phyloP scores from a whole-genome alignment of 2,113 vertebrate genomes.

The Cairina moschata region DNA sequence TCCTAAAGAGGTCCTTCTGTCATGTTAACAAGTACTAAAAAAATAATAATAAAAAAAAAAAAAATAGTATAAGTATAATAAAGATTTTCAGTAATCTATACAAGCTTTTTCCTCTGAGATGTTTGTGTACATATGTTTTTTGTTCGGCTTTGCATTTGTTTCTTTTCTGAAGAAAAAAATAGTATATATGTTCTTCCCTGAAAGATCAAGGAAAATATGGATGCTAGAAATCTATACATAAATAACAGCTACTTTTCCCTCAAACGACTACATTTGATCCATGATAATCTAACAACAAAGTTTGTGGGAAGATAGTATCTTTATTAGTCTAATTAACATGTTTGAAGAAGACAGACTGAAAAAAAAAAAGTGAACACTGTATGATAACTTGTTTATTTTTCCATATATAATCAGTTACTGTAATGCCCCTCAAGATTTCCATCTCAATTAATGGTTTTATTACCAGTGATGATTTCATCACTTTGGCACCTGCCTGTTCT shows the following conservation, averaged over 20 bases:
- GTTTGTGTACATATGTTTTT: not conserved
- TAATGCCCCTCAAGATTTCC: not conserved
- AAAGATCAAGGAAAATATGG: not conserved
- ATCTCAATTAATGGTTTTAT: not conserved
- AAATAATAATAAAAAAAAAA: not conserved
- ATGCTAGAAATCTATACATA: not conserved
- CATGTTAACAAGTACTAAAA: not conserved
- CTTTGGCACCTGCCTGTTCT: conserved; percentile 9
- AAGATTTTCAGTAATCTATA: not conserved
- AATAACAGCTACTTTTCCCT: not conserved
- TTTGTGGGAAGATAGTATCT: not conserved
- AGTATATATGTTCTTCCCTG: not conserved
- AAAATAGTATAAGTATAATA: not conserved
- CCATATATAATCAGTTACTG: not conserved
- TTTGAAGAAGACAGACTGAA: not conserved
- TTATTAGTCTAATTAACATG: not conserved
- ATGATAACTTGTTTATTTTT: not conserved
- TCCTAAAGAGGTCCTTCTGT: not conserved
- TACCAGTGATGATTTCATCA: not conserved
- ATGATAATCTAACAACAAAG: not conserved
- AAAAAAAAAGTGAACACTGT: not conserved
- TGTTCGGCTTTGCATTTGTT: not conserved
- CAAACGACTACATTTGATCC: not conserved
- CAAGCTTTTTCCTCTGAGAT: not conserved
- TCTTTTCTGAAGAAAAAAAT: not conserved